phyloP scores from a whole-genome alignment of 2,888 invertebrate genomes.

The Macaria liturata region DNA sequence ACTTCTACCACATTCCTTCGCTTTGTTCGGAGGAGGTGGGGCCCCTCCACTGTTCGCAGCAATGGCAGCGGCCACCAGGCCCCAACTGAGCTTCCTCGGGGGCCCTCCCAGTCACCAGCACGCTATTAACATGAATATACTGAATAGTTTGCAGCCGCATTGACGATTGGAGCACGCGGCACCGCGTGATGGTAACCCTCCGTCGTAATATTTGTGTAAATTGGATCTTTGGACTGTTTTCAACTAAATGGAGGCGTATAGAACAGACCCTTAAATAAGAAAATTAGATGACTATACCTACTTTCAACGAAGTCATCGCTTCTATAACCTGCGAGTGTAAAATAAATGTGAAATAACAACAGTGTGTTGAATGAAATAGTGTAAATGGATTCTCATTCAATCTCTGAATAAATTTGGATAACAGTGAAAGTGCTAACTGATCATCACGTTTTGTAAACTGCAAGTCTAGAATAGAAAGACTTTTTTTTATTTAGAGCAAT shows the following conservation, averaged over 20 bases:
- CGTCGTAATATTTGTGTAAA: conserved; percentile 46
- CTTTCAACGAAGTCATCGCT: no score
- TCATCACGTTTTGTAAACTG: no score
- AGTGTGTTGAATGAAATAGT: no score
- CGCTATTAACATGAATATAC: conserved; percentile 80
- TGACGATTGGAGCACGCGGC: conserved; percentile 75
- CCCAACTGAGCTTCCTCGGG: conserved; percentile 84
- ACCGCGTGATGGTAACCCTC: conserved; percentile 59
- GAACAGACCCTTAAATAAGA: no score
- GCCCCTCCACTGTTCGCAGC: conserved; percentile 87
- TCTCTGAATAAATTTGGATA: no score
- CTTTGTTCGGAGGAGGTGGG: conserved; percentile 86
- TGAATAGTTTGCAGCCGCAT: conserved; percentile 83
- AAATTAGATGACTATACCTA: no score
- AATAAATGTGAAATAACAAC: no score
- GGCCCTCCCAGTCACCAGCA: conserved; percentile 81
- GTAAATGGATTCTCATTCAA: no score
- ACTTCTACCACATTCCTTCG: conserved; percentile 88
- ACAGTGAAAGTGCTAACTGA: no score
- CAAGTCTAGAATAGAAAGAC: no score
- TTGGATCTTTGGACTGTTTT: conserved; percentile 5
- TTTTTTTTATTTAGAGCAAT: no score
- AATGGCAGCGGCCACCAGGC: conserved; percentile 85
- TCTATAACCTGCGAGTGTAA: no score
- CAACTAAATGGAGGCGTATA: conserved; percentile 19